Evolutionary conservation across 2,888 invertebrate species (phyloP), one percentile per base, ranked within the genome.

Genomic region (Eupithecia abbreviata): DNA sequence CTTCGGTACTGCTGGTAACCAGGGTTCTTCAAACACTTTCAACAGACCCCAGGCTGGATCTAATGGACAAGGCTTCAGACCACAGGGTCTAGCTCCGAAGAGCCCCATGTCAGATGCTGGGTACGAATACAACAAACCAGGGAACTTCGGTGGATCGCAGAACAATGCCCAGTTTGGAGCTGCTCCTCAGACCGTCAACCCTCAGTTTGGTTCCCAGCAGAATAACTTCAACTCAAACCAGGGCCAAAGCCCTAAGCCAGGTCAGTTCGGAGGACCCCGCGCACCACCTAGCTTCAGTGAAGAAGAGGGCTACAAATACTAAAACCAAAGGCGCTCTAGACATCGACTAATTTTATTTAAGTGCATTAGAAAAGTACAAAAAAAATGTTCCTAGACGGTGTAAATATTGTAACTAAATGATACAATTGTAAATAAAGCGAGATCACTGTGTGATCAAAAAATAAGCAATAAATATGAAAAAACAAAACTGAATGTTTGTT

Each of bases 231-330:
- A 81, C 3, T 67, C 82, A 51, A 79, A 80, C 68, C 83, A 83
- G 58, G 73, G 80, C 18, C 69, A 69, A 45, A 47, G 18, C 18
- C 18, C 68, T 12, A 79, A 84, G 51, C 82, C 86, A 42, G 82
- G 83, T 5, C 85, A 88, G 74, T 94, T 94, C 72, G 88, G 89
- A 74, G 92, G 90, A 58, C 91, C 94, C n/a, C 90, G 92, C 41
- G 93, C 93, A 72, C 94, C 93, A 2, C 93, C 95, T 0, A 94
- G 93, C 84, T 95, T 93, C 86, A 92, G 87, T 81, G 85, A 90
- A 67, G 90, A 93, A 79, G 93, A 93, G 84, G 95, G 95, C 72
- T 95, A 95, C 86, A 94, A 91, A 80, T 95, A 95, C 85, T 94
- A 88, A 74, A 85, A 88, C 87, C 87, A 89, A 92, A 92, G 85